These are phyloP conservation scores for Drosophila ohnishii DNA, from an alignment of 1,140 invertebrate genomes.

Conservation along the genomic window DNA sequence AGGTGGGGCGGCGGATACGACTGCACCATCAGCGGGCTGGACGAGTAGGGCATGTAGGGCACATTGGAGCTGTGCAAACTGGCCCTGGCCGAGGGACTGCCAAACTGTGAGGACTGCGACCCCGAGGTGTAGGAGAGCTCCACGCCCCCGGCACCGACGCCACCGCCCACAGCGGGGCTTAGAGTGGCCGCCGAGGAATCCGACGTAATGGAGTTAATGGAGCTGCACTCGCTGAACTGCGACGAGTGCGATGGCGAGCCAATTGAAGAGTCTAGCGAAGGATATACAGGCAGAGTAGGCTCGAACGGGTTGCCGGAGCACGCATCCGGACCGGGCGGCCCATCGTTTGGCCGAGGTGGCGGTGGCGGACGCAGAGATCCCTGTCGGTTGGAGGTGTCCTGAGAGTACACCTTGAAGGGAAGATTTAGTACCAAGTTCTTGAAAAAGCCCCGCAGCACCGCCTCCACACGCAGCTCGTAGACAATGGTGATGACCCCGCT, in stretches of 20 bases:
- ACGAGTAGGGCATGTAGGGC: slow-evolving; percentile 77
- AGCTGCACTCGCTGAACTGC: slow-evolving; percentile 76
- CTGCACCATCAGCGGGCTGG: slow-evolving; percentile 71
- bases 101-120: slow-evolving; percentile 74
- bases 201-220: slow-evolving; percentile 74
- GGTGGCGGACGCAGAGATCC: slow-evolving; percentile 48
- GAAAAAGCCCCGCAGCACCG: slow-evolving; percentile 78
- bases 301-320: slow-evolving; percentile 67
- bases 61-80: slow-evolving; percentile 72
- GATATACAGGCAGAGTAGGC: slow-evolving; percentile 58
- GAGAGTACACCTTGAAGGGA: slow-evolving; percentile 75
- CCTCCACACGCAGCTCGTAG: slow-evolving; percentile 77
- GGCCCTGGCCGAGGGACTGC: slow-evolving; percentile 62
- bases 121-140: slow-evolving; percentile 72
- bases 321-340: slow-evolving; percentile 58
- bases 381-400: slow-evolving; percentile 50
- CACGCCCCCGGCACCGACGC: slow-evolving; percentile 32
- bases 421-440: slow-evolving; percentile 78
- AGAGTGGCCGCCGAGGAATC: slow-evolving; percentile 73
- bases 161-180: slow-evolving; percentile 65
- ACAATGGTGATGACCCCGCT: slow-evolving; percentile 77
- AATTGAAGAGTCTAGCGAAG: slow-evolving; percentile 72
- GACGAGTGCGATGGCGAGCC: slow-evolving; percentile 79
- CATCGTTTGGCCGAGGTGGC: slow-evolving; percentile 63
- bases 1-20: slow-evolving; percentile 75